These are phyloP conservation scores for Prunella strophiata DNA, from an alignment of 2,797 vertebrate species.

Conservation along the genomic window DNA sequence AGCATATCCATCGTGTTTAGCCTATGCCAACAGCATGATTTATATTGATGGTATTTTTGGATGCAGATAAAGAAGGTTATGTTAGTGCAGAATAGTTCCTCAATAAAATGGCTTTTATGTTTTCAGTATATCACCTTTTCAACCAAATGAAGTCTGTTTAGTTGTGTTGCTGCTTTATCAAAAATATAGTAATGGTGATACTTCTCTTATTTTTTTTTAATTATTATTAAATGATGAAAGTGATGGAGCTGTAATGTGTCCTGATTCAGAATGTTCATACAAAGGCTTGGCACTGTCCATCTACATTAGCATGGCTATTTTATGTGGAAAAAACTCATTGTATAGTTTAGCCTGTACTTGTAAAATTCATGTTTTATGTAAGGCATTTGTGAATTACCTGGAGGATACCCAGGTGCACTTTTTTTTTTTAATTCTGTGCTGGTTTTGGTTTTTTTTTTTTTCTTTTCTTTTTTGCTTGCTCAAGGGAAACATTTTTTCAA, in stretches of 20 bases:
- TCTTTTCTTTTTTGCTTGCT: accelerated
- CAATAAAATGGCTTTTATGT: not conserved
- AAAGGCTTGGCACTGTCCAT: not conserved
- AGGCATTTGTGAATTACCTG: not conserved
- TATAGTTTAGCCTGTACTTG: not conserved
- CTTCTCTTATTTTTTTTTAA: not conserved
- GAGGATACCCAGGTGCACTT: not conserved
- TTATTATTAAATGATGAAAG: accelerated
- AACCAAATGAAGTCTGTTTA: not conserved
- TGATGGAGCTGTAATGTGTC: not conserved
- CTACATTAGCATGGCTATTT: not conserved
- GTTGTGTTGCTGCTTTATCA: not conserved
- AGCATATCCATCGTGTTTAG: not conserved
- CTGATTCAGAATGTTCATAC: not conserved
- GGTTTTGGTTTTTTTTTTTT: accelerated
- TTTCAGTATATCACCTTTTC: not conserved
- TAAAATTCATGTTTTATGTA: not conserved
- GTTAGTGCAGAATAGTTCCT: not conserved
- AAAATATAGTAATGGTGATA: not conserved
- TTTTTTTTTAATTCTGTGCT: not conserved
- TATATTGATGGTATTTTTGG: not conserved
- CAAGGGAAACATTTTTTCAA: not conserved
- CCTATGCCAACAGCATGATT: not conserved
- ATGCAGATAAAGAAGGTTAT: not conserved
- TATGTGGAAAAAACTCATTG: not conserved